Evolutionary conservation across 2,888 invertebrate species (phyloP).

Genomic region (Cepaea hortensis): DNA sequence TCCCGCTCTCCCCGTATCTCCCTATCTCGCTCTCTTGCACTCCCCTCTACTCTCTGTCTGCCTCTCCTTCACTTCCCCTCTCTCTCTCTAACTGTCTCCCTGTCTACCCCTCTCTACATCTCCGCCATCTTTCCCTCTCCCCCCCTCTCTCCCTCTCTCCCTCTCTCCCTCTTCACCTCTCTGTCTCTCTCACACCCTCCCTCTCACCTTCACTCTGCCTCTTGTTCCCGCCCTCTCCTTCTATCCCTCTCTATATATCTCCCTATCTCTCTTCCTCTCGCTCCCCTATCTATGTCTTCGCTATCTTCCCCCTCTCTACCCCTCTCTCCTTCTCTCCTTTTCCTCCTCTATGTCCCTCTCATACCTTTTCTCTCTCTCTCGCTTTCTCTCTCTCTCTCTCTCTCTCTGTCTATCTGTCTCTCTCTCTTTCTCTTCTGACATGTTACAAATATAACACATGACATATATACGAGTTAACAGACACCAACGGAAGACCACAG

Average conservation of each 20-base stretch:
- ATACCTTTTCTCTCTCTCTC: too few relatives aligned
- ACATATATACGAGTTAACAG: too few relatives aligned
- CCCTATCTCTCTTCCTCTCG: neutral
- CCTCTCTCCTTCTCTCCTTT: neutral
- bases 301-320: neutral
- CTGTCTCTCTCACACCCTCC: neutral
- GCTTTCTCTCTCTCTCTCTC: neutral
- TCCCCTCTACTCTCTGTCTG: neutral
- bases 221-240: neutral
- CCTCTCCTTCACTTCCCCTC: neutral
- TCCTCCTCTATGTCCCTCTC: neutral
- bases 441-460: too few relatives aligned
- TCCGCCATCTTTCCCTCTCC: neutral
- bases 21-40: neutral
- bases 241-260: neutral
- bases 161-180: too few relatives aligned
- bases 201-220: neutral
- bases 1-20: neutral
- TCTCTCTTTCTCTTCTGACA: too few relatives aligned
- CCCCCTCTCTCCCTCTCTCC: too few relatives aligned
- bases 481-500: too few relatives aligned
- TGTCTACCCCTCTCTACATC: neutral
- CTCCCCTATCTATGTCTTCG: neutral
- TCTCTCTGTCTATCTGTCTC: too few relatives aligned
- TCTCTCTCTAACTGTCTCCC: too few relatives aligned